Evolutionary conservation across 2,888 invertebrate genomes (phyloP), one percentile per base, ranked within the genome.

Genomic region (Horisme vitalbata): DNA sequence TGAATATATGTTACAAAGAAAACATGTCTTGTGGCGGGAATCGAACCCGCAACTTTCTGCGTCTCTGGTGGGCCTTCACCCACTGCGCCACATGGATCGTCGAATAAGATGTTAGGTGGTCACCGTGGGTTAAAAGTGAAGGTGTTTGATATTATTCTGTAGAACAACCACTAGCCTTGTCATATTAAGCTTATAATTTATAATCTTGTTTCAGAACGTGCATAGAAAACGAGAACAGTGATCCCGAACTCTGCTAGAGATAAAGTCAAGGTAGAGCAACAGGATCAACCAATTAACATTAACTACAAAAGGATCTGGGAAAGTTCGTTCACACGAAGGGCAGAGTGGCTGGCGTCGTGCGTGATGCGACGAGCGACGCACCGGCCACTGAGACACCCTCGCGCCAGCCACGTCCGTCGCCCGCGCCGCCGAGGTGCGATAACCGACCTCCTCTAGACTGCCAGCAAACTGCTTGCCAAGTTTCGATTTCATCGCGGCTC

Each of bases 401-500:
- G 71, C 68, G 69, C 59, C 64, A 65, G 69, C 63, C 65, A 62
- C 68, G 68, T 56, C 61, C 59, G 66, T 67, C 63, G 55, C 61
- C 59, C 66, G 66, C 63, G 55, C 62, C 57, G 61, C 58, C 55
- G 68, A 68, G 65, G 76, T 75, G 79, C 79, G 83, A 79, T 83
- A 79, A 77, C 79, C 77, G 78, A 70, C 76, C 75, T 76, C 72
- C 75, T 68, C 67, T 66, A 30, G 30, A 1, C 18, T 18, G 18
- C 31, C 33, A 20, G 12, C 28, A 9, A 23, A 34, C 14, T 41
- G 57, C 57, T 67, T 70, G 80, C 79, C 80, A 79, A 84, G 80
- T 78, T 81, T 83, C 79, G 68, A 72, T 84, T 83, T 83, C 76
- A 75, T 75, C 70, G 62, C 44, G 62, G 61, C 77, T 72, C 77